Evolutionary conservation across 2,888 invertebrate genomes (phyloP).

Genomic region (Trisateles emortualis): DNA sequence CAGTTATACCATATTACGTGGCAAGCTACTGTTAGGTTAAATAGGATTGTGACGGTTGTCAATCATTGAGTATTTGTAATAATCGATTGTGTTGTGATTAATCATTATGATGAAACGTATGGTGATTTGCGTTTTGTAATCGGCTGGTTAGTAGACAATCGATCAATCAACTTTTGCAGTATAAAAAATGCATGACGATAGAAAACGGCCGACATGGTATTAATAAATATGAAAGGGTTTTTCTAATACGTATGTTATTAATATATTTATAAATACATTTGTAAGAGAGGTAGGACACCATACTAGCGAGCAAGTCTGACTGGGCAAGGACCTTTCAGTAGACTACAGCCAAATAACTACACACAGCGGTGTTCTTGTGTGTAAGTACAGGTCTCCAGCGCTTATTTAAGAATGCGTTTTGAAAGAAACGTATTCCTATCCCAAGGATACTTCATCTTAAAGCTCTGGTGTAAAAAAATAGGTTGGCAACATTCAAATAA

Average conservation of each 20-base stretch:
- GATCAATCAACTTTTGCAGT: conserved; percentile 40
- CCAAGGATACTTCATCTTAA: too few relatives aligned
- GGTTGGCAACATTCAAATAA: too few relatives aligned
- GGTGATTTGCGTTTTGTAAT: conserved; percentile 24
- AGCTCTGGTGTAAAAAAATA: too few relatives aligned
- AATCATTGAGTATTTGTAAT: conserved; percentile 48
- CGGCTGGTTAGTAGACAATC: conserved; percentile 19
- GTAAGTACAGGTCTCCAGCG: too few relatives aligned
- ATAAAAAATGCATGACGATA: not conserved
- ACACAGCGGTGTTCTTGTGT: too few relatives aligned
- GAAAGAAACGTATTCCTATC: too few relatives aligned
- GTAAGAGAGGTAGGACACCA: too few relatives aligned
- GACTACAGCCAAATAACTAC: too few relatives aligned
- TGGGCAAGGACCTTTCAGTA: too few relatives aligned
- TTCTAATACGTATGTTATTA: not conserved
- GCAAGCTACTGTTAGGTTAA: conserved; percentile 16
- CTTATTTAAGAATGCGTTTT: too few relatives aligned
- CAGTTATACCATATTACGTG: too few relatives aligned
- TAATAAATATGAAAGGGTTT: not conserved
- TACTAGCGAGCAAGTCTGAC: too few relatives aligned
- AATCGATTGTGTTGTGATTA: conserved; percentile 40
- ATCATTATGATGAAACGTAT: conserved; percentile 21
- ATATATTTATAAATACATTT: not conserved
- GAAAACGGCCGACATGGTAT: not conserved
- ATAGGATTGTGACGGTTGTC: conserved; percentile 73